Evolutionary conservation across 2,113 vertebrate species (phyloP).

Genomic region (Microcebus murinus): DNA sequence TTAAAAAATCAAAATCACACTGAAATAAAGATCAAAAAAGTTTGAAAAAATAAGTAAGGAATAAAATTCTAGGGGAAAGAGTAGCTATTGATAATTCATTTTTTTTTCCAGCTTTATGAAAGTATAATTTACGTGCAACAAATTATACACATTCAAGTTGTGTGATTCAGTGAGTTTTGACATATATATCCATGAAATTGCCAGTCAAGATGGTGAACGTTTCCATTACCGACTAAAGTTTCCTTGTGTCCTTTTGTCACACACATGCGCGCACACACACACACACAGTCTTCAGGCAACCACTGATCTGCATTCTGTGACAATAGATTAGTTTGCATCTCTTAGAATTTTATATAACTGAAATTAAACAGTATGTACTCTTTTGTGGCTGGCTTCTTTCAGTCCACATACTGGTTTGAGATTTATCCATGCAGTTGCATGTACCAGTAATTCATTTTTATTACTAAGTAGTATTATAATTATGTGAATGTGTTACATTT

Average conservation of each 20-base stretch:
- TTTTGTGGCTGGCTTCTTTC: background rate
- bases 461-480: background rate
- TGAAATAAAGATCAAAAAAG: background rate
- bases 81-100: background rate
- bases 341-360: background rate
- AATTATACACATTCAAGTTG: background rate
- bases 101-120: background rate
- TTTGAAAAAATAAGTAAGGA: background rate
- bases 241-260: background rate
- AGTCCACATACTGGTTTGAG: background rate
- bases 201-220: background rate
- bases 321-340: background rate
- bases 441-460: background rate
- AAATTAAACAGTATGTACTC: background rate
- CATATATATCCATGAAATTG: background rate
- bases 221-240: background rate
- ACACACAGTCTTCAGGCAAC: background rate
- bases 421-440: background rate
- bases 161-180: background rate
- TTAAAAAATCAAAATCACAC: background rate
- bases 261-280: background rate
- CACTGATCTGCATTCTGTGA: background rate
- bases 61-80: background rate
- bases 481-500: background rate
- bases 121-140: background rate